Percentiles rank a stretch among this genome's conserved stretches.
Conservation (phyloP, 2,888 invertebrate species). For the Acrobasis repandana region DNA sequence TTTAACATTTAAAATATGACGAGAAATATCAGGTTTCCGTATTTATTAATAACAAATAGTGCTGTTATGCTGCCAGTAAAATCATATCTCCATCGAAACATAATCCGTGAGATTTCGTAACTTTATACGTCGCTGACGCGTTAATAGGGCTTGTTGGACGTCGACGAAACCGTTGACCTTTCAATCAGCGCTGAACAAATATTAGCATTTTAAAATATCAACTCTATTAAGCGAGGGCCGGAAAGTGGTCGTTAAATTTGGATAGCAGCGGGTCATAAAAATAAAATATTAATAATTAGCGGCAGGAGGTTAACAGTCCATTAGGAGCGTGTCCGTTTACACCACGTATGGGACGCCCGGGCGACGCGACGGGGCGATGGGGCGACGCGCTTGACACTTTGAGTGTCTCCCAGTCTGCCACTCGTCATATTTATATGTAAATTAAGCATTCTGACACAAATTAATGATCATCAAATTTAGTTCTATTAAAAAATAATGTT, state of each 20-base stretch:
- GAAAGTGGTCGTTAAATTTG: slow-evolving; percentile 71
- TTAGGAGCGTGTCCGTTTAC: slow-evolving; percentile 62
- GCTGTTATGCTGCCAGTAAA: slow-evolving; percentile 34
- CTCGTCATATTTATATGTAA: slow-evolving; percentile 28
- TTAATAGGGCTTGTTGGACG: slow-evolving; percentile 53
- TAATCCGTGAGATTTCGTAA: slow-evolving; percentile 55
- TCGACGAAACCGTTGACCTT: slow-evolving; percentile 62
- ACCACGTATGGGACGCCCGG: slow-evolving; percentile 40
- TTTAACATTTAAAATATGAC: slow-evolving; percentile 39
- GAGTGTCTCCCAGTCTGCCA: slow-evolving; percentile 32
- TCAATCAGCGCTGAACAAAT: slow-evolving; percentile 67
- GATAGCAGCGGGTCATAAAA: slow-evolving; percentile 65
- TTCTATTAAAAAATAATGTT: too few species aligned
- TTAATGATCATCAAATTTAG: background rate
- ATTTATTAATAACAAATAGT: slow-evolving; percentile 42
- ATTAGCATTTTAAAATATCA: slow-evolving; percentile 65
- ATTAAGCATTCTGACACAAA: background rate
- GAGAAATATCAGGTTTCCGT: slow-evolving; percentile 49
- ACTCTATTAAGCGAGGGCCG: slow-evolving; percentile 59
- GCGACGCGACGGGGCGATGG: slow-evolving; percentile 29
- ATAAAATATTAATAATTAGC: slow-evolving; percentile 78
- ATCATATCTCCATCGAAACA: slow-evolving; percentile 46
- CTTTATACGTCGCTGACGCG: slow-evolving; percentile 43
- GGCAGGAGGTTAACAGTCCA: slow-evolving; percentile 68
- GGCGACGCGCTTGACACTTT: slow-evolving; percentile 40